Base-by-base conservation (phyloP, 2,113 vertebrate species). In the Halcyon senegalensis region DNA sequence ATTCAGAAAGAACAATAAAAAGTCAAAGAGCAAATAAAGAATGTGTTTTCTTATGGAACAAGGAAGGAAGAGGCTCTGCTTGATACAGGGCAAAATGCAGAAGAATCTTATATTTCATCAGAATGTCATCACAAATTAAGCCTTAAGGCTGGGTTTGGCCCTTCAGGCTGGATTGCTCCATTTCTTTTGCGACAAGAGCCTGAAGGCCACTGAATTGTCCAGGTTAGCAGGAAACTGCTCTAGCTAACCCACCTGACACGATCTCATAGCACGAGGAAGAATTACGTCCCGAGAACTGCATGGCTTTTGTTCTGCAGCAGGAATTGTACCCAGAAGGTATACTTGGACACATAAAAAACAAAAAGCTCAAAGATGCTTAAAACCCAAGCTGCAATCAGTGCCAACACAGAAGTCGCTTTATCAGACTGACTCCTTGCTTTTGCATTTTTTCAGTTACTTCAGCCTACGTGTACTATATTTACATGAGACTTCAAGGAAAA, bases 91-190 rank as follows among this genome's bases (percentile, higher is more conserved):
- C 50, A 79, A 75, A 69, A 74, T 12, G 13, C 30, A 53, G 43
- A 66, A 53, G 37, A 66, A n/a, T 28, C 35, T 35, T 59, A 4
- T 11, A 2, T 58, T 50, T 78, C n/a, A 5, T n/a, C 37, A 39
- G 35, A 37, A 37, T 0, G 0, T 37, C 73, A 14, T 21, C 1
- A 0, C 41, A 19, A 66, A 46, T 46, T 18, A 14, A 35, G 19
- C 33, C 44, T 31, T 9, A 53, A 51, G 20, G 30, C 33, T 14
- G 16, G 16, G 27, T 48, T 69, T 0, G 0, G 24, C 69, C 30
- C 21, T n/a, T 74, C 55, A 43, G n/a, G 12, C 68, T 43, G n/a
- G 30, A 37, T 17, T 35, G 33, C 7, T 60, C 39, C 24, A 3
- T 19, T 59, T 17, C 51, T 48, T 75, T 20, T 44, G 44, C 30